A percentile compares a stretch with the other conserved stretches of the same genome.
Evolutionary conservation across 35 echinoderm and acorn worm genomes (phyloP).

Genomic region (Hemicentrotus pulcherrimus): DNA sequence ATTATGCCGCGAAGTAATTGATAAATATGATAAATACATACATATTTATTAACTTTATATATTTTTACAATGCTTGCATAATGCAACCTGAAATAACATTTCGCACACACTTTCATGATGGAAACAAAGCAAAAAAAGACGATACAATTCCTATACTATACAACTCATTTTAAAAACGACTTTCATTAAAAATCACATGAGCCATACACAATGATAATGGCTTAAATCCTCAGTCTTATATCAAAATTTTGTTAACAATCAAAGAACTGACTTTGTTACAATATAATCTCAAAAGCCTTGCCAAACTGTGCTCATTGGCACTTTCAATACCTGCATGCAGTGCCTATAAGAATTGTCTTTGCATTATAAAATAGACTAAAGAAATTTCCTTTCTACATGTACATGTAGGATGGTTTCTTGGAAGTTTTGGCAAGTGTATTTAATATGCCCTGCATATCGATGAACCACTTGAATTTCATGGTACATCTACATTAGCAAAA

Average conservation of each 20-base stretch:
- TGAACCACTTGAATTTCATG: no score
- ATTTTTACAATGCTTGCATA: slow-evolving; percentile 5
- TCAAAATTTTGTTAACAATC: not conserved
- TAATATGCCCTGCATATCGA: no score
- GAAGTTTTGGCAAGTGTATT: no score
- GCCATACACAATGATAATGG: not conserved
- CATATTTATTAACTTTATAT: not conserved
- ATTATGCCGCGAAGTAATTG: not conserved
- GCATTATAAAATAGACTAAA: no score
- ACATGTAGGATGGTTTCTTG: no score
- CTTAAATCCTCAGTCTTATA: not conserved
- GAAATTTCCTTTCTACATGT: no score
- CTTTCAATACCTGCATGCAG: no score
- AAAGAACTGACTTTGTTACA: no score
- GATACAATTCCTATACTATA: not conserved
- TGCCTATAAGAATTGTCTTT: no score
- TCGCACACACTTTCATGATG: not conserved
- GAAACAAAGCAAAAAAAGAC: not conserved
- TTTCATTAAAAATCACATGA: not conserved
- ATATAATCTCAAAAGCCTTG: no score
- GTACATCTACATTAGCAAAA: no score
- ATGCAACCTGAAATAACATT: not conserved
- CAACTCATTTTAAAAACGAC: not conserved
- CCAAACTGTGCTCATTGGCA: no score
- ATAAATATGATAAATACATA: slow-evolving; percentile 15